Base-by-base conservation (phyloP, 2,888 invertebrate species). In the Drosophila fulvimacula region DNA sequence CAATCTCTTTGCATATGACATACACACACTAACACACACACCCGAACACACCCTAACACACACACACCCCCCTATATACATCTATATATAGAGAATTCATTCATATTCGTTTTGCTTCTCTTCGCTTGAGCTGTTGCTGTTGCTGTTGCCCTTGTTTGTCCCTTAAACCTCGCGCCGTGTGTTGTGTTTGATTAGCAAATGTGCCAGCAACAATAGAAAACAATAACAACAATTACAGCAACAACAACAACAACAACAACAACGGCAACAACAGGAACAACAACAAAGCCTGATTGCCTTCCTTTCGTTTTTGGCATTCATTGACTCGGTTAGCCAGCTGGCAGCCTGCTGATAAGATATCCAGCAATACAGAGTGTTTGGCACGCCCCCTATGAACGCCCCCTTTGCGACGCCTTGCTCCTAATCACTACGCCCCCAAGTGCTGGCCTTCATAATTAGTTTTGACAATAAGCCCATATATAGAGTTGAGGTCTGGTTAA, bases 261-360 rank as follows among this genome's bases (percentile, higher is more conserved):
- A 21, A 17, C 19, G 6, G 6, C 11, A 19, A 7, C n/a, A 53
- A 39, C 41, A 42, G 27, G 38, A 44, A 39, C 51, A 65, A 46
- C 30, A 17, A n/a, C 10, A n/a, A 19, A 13, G 48, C 32, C 32
- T 13, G 30, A 48, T 32, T 48, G 48, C 30, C 48, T 48, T 48
- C 11, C 46, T n/a, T 27, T 27, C 10, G n/a, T n/a, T 48, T 46
- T 17, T n/a, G 3, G 17, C 48, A 30, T 27, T 21, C 38, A 53
- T 39, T 13, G 46, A 15, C 21, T 11, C 38, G 46, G n/a, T 38
- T 51, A 38, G 75, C 57, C 67, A 75, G 75, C 59, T 63, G 70
- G 27, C 71, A 19, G 60, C 41, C 67, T 64, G 75, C 48, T 32
- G 48, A 75, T 75, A 75, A 75, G 75, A 75, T 67, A 75, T 17